phyloP scores from a whole-genome alignment of 2,888 invertebrate species.

The Temnothorax rugatulus region DNA sequence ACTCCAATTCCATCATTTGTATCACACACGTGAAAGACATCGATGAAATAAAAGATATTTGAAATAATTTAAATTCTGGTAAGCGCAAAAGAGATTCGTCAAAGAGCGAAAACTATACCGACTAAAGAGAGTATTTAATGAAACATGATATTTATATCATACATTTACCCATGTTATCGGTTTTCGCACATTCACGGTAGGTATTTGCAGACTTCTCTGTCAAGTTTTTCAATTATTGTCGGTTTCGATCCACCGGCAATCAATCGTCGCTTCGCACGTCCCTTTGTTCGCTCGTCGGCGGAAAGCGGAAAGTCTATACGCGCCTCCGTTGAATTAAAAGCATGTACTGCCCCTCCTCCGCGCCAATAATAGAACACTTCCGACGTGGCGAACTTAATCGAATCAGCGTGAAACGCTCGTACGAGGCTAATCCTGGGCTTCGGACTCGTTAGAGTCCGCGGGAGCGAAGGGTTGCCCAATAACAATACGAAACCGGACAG shows the following conservation, averaged over 20 bases:
- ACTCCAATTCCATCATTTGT: neutral
- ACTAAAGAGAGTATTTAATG: neutral
- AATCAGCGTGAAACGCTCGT: conserved; percentile 51
- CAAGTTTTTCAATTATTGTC: conserved; percentile 17
- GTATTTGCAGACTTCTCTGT: neutral
- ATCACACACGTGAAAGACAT: neutral
- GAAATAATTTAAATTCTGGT: neutral
- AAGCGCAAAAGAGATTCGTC: neutral
- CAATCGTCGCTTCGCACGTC: neutral
- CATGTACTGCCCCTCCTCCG: conserved; percentile 10
- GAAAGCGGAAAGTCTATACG: conserved; percentile 31
- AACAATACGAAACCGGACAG: conserved; percentile 58
- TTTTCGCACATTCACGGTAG: neutral
- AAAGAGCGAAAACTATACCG: neutral
- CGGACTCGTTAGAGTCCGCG: conserved; percentile 39
- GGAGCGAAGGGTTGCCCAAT: conserved; percentile 36
- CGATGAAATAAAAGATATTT: neutral
- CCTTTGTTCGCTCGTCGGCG: conserved; percentile 26
- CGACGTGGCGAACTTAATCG: conserved; percentile 50
- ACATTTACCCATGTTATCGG: neutral
- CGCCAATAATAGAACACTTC: conserved; percentile 40
- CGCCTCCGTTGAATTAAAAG: conserved; percentile 30
- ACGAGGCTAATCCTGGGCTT: conserved; percentile 37
- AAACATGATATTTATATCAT: neutral
- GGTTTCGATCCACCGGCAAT: conserved; percentile 5